phyloP scores from a whole-genome alignment of 2,797 vertebrate genomes.

The Ataeniobius toweri region DNA sequence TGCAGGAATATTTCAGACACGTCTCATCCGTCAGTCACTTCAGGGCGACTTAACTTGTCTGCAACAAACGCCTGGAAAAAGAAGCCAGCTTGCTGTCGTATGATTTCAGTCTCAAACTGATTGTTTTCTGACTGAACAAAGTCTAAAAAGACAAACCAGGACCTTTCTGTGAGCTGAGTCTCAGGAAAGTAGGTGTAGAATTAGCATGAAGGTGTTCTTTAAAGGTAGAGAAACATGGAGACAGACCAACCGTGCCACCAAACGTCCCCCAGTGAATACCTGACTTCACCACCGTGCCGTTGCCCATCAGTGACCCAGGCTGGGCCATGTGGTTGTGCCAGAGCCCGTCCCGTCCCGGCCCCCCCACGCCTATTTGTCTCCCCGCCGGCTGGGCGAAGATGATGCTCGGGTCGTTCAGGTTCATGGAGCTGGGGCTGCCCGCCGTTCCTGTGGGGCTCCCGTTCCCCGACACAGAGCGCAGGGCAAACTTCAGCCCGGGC shows the following conservation, averaged over 20 bases:
- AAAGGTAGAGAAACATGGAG: neutral
- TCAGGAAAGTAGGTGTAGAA: neutral
- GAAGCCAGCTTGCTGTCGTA: too few species aligned
- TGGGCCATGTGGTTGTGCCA: constrained; percentile 91
- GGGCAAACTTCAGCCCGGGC: constrained; percentile 82
- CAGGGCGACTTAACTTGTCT: too few species aligned
- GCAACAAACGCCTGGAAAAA: too few species aligned
- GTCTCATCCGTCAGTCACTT: too few species aligned
- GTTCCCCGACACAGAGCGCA: constrained; percentile 78
- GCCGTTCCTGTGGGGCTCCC: constrained; percentile 65
- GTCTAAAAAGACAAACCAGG: too few species aligned
- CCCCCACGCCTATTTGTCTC: constrained; percentile 82
- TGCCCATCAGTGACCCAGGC: constrained; percentile 90
- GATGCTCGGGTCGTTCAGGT: constrained; percentile 98
- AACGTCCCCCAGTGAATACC: constrained; percentile 82
- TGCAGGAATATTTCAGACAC: too few species aligned
- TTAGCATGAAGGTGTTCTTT: neutral
- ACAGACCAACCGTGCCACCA: constrained; percentile 21
- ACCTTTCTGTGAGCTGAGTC: too few species aligned
- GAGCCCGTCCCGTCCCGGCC: constrained; percentile 82
- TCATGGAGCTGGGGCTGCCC: constrained; percentile 82
- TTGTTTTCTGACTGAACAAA: too few species aligned
- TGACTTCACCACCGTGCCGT: constrained; percentile 91
- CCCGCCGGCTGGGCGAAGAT: constrained; percentile 97
- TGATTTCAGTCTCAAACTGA: too few species aligned